These are phyloP conservation scores for Scartelaos histophorus DNA, from an alignment of 2,113 vertebrate genomes.

Conservation along the genomic window DNA sequence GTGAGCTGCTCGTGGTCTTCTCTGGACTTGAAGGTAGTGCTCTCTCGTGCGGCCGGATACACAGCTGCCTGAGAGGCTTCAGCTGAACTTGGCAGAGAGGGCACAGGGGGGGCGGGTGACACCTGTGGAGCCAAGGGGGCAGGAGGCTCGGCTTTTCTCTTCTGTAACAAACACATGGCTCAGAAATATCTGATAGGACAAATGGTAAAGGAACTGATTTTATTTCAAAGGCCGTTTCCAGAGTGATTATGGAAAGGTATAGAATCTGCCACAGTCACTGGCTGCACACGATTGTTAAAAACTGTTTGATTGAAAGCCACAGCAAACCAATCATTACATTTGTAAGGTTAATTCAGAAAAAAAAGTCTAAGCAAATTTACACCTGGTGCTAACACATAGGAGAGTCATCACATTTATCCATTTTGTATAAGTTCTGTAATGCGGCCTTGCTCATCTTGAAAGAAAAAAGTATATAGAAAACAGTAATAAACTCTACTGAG, in stretches of 20 bases:
- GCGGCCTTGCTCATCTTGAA: neutral
- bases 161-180: slow-evolving; percentile 74
- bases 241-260: neutral
- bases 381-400: slow-evolving; percentile 46
- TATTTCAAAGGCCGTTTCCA: slow-evolving; percentile 10
- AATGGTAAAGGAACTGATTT: neutral
- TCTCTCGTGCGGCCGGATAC: slow-evolving; percentile 79
- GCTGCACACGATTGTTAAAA: slow-evolving; percentile 9
- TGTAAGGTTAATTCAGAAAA: slow-evolving; percentile 14
- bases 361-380: slow-evolving; percentile 34
- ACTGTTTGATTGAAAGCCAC: slow-evolving; percentile 38
- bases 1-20: slow-evolving; percentile 77
- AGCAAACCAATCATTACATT: slow-evolving; percentile 16
- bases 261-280: slow-evolving; percentile 9
- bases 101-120: slow-evolving; percentile 79
- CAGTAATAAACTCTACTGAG: neutral
- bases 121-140: slow-evolving; percentile 79
- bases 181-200: slow-evolving; percentile 13
- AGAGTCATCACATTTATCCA: neutral
- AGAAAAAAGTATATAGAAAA: too few species aligned
- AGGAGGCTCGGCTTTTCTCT: slow-evolving; percentile 86
- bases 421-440: neutral
- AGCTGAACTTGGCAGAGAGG: slow-evolving; percentile 75
- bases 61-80: slow-evolving; percentile 84
- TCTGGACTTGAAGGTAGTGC: slow-evolving; percentile 73